Evolutionary conservation across 2,113 vertebrate species (phyloP).

Genomic region (Heloderma charlesbogerti): DNA sequence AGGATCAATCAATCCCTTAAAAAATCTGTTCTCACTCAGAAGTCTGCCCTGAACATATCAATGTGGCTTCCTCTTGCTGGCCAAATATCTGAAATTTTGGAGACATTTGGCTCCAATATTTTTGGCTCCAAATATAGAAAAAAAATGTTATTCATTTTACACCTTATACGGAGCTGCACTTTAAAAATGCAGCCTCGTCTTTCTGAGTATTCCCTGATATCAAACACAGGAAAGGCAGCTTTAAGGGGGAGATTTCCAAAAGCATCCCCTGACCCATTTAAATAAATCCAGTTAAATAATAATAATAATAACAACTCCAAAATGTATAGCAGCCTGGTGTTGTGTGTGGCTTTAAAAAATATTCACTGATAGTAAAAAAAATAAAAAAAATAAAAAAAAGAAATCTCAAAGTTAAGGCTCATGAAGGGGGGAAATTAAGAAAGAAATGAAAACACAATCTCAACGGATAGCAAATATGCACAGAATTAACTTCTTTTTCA

Average conservation of each 20-base stretch:
- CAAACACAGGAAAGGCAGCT: not conserved
- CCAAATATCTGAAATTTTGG: not conserved
- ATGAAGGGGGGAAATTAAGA: not conserved
- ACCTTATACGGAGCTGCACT: not conserved
- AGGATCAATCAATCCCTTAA: not conserved
- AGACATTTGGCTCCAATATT: not conserved
- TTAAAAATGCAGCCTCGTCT: not conserved
- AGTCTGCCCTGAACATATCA: not conserved
- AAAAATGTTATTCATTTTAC: not conserved
- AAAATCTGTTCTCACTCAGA: not conserved
- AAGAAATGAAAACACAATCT: not conserved
- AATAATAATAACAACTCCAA: not conserved
- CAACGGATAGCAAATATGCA: not conserved
- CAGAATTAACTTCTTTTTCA: conserved; percentile 16
- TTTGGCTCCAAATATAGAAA: not conserved
- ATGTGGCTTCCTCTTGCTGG: not conserved
- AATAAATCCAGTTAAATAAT: not conserved
- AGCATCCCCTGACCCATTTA: not conserved
- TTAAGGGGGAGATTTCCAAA: not conserved
- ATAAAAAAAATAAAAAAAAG: too few species aligned
- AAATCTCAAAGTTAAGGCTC: not conserved
- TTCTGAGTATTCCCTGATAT: not conserved
- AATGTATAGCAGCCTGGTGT: not conserved
- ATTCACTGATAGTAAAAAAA: not conserved
- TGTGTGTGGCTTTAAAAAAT: not conserved